Percentiles rank a stretch among this genome's conserved stretches.
These are phyloP conservation scores for Diplodus puntazzo DNA, from an alignment of 2,797 vertebrate genomes.

Conservation along the genomic window DNA sequence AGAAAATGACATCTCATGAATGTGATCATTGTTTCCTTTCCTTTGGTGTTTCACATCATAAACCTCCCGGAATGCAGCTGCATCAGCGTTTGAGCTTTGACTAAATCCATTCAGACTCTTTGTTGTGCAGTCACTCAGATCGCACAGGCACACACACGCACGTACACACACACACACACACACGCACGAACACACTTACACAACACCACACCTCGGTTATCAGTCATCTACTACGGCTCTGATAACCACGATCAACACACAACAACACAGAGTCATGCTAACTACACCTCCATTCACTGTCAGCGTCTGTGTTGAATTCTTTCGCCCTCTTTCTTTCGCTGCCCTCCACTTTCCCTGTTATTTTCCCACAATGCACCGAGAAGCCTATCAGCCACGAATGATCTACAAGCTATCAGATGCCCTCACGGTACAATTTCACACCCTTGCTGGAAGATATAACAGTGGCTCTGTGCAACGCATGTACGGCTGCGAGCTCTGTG, in stretches of 20 bases:
- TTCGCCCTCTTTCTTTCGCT: slow-evolving; percentile 37
- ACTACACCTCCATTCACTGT: slow-evolving; percentile 67
- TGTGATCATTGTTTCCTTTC: slow-evolving; percentile 86
- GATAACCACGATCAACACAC: slow-evolving; percentile 72
- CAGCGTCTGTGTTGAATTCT: slow-evolving; percentile 66
- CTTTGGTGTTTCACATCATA: slow-evolving; percentile 89
- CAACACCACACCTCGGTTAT: slow-evolving; percentile 72
- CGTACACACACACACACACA: slow-evolving; percentile 43
- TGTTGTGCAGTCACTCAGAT: slow-evolving; percentile 85
- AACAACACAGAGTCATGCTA: slow-evolving; percentile 27
- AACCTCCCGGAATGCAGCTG: slow-evolving; percentile 84
- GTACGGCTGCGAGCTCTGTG: neutral
- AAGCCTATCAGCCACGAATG: slow-evolving; percentile 53
- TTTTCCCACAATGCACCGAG: slow-evolving; percentile 52
- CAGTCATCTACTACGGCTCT: slow-evolving; percentile 72
- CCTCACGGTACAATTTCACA: slow-evolving; percentile 49
- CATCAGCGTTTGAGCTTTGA: slow-evolving; percentile 83
- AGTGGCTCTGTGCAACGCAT: slow-evolving; percentile 26
- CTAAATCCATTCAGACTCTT: slow-evolving; percentile 82
- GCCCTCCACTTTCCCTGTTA: slow-evolving; percentile 48
- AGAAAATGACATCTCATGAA: slow-evolving; percentile 86
- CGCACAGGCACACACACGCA: slow-evolving; percentile 52
- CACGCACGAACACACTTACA: slow-evolving; percentile 27
- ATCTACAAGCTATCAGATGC: slow-evolving; percentile 70
- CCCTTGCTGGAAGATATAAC: slow-evolving; percentile 51